These are phyloP conservation scores for Pseudotriccus pelzelni DNA, from an alignment of 2,797 vertebrate genomes.

Conservation along the genomic window DNA sequence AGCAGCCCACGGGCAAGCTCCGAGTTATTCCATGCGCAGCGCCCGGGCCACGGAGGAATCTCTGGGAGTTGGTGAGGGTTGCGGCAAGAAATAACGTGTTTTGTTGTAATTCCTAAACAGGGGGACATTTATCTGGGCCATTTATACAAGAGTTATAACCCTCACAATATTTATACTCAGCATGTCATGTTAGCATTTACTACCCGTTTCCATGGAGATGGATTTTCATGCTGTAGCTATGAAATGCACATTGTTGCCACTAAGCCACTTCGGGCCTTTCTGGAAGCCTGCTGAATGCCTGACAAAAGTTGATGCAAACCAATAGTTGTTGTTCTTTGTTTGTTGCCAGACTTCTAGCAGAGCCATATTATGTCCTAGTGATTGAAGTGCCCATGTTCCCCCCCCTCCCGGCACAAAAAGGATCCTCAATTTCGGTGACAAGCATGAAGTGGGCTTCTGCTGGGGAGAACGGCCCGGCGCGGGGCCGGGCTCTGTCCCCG, in stretches of 20 bases:
- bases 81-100: constrained; percentile 34
- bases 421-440: constrained; percentile 85
- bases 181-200: constrained; percentile 72
- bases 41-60: neutral
- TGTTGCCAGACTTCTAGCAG: constrained; percentile 83
- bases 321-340: constrained; percentile 88
- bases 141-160: constrained; percentile 68
- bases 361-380: constrained; percentile 84
- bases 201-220: constrained; percentile 82
- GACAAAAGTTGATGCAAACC: constrained; percentile 80
- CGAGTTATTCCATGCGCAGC: neutral
- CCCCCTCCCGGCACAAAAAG: constrained; percentile 81
- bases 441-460: constrained; percentile 84
- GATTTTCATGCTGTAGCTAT: constrained; percentile 86
- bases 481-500: constrained; percentile 55
- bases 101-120: constrained; percentile 54
- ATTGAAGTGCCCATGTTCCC: constrained; percentile 85
- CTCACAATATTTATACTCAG: constrained; percentile 69
- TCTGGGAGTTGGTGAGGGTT: neutral
- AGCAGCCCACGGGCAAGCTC: neutral
- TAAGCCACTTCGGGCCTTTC: constrained; percentile 81
- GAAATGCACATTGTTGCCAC: constrained; percentile 86
- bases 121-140: constrained; percentile 49
- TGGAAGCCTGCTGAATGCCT: constrained; percentile 82
- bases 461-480: constrained; percentile 64